Evolutionary conservation across 2,113 vertebrate species (phyloP).

Genomic region (Meles meles): DNA sequence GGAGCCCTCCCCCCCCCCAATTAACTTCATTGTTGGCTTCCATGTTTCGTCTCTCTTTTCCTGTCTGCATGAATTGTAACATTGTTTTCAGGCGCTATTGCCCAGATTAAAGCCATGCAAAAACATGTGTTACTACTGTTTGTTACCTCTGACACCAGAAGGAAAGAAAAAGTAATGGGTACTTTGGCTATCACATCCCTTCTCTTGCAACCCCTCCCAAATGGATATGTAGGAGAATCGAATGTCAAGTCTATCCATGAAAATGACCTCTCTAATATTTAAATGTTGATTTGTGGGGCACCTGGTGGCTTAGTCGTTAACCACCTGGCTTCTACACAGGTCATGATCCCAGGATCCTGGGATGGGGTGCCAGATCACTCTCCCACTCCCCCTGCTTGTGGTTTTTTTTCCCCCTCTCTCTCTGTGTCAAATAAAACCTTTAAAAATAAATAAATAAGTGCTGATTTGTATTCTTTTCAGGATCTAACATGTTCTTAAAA

Average conservation of each 20-base stretch:
- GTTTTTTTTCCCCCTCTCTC: too few species aligned
- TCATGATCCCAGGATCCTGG: too few species aligned
- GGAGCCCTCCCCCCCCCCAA: too few species aligned
- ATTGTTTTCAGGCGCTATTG: background rate
- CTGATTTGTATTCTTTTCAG: too few species aligned
- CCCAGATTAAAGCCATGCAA: background rate
- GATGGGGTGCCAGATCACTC: too few species aligned
- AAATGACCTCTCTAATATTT: background rate
- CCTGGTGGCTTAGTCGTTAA: too few species aligned
- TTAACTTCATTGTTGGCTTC: background rate
- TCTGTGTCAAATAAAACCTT: too few species aligned
- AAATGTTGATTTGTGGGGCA: background rate
- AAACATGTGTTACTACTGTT: background rate
- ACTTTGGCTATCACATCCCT: background rate
- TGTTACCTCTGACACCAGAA: background rate
- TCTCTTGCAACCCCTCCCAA: background rate
- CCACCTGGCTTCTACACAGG: too few species aligned
- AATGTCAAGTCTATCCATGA: background rate
- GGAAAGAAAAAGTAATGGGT: background rate
- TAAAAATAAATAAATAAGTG: too few species aligned
- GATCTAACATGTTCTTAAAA: too few species aligned
- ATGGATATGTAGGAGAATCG: background rate
- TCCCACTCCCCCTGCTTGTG: too few species aligned
- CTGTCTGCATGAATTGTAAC: background rate
- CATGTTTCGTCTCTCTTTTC: background rate